Conservation (phyloP, 37 sponge, comb jelly and placozoan genomes). For the Axinella damicornis region DNA sequence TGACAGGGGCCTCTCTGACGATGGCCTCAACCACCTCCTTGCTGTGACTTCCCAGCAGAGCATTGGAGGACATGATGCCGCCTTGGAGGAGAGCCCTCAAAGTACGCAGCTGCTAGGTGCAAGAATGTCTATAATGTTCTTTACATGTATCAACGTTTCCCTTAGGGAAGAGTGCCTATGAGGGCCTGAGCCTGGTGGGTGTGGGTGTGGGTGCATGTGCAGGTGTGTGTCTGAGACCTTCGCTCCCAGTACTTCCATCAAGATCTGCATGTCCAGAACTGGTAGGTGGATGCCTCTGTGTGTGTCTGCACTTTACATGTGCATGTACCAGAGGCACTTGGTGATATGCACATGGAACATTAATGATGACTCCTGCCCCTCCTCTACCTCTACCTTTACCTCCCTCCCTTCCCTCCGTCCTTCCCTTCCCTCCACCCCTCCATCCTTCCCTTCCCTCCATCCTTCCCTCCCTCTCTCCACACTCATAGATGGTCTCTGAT, state of each 20-base stretch:
- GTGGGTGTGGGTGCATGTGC: no score
- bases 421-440: background rate
- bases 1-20: slow-evolving; percentile 84
- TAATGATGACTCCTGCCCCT: no score
- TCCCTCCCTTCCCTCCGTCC: no score
- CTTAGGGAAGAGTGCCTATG: slow-evolving; percentile 75
- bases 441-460: background rate
- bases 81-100: slow-evolving; percentile 76
- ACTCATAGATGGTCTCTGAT: slow-evolving; percentile 51
- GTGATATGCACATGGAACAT: no score
- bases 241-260: no score
- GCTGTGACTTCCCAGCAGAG: slow-evolving; percentile 78
- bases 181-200: slow-evolving; percentile 68
- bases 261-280: no score
- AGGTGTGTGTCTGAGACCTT: no score
- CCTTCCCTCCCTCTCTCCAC: background rate
- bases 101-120: background rate
- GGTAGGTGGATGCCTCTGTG: no score
- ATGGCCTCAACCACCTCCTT: slow-evolving; percentile 82
- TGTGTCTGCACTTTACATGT: no score
- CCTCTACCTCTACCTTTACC: no score
- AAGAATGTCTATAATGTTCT: no score
- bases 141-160: background rate
- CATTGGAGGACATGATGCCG: slow-evolving; percentile 94
- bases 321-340: no score